phyloP scores from a whole-genome alignment of 1,140 invertebrate genomes.

The Neodiprion pinetum region DNA sequence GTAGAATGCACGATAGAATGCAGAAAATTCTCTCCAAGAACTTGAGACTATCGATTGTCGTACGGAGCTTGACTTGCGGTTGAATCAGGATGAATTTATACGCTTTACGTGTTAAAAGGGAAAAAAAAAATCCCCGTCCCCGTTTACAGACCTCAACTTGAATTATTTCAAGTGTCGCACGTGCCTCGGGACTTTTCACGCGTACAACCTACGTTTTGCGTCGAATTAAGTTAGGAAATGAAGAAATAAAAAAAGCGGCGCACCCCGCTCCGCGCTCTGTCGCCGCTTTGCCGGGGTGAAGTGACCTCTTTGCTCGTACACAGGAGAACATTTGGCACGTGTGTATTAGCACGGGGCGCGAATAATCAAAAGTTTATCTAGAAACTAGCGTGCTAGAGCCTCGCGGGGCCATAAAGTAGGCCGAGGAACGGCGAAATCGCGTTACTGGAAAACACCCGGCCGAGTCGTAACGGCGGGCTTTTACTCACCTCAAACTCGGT shows the following conservation, averaged over 20 bases:
- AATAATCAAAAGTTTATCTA: constrained; percentile 8
- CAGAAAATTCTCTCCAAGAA: too few relatives aligned
- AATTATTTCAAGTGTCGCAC: not conserved
- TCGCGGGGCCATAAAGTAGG: not conserved
- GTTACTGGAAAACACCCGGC: not conserved
- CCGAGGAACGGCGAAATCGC: not conserved
- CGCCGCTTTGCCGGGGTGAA: not conserved
- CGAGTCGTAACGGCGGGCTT: not conserved
- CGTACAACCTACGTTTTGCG: not conserved
- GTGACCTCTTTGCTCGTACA: not conserved
- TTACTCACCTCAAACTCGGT: constrained; percentile 1
- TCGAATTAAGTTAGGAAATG: not conserved
- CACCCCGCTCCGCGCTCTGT: too few relatives aligned
- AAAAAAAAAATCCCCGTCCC: too few relatives aligned
- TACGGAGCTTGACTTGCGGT: too few relatives aligned
- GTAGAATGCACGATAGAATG: too few relatives aligned
- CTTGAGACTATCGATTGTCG: too few relatives aligned
- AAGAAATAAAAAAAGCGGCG: too few relatives aligned
- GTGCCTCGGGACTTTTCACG: not conserved
- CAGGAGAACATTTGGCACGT: not conserved
- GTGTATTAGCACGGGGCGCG: not conserved
- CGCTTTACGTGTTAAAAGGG: too few relatives aligned
- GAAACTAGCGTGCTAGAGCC: not conserved
- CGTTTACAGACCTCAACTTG: too few relatives aligned
- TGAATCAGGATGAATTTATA: too few relatives aligned